Percentiles rank a stretch among this genome's conserved stretches.
Conservation (phyloP, 2,888 invertebrate species). For the Acanthococcus lagerstroemiae region DNA sequence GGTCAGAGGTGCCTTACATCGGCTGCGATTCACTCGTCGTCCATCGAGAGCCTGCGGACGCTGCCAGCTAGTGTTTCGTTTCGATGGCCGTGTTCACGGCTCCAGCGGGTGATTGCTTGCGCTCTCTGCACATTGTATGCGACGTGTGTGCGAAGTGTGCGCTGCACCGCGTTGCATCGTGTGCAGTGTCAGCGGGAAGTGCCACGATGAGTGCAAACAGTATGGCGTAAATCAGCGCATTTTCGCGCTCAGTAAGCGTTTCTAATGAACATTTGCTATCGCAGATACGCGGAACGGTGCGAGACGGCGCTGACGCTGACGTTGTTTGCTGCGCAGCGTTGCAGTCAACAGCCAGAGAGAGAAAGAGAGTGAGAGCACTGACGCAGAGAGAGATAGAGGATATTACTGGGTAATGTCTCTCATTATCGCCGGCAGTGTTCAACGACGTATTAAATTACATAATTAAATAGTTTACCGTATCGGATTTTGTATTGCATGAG, state of each 20-base stretch:
- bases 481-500: conserved; percentile 24
- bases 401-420: conserved; percentile 17
- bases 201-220: neutral
- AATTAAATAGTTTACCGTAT: conserved; percentile 25
- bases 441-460: conserved; percentile 29
- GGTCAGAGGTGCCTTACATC: too few species aligned
- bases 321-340: neutral
- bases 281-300: too few species aligned
- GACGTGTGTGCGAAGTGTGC: too few species aligned
- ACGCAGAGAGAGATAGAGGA: neutral
- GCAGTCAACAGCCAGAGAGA: neutral
- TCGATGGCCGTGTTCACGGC: too few species aligned
- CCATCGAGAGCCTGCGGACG: too few species aligned
- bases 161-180: too few species aligned
- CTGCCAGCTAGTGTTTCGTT: too few species aligned
- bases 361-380: neutral
- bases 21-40: too few species aligned
- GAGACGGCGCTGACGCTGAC: neutral
- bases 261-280: conserved; percentile 10
- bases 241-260: conserved; percentile 25
- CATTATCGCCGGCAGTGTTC: conserved; percentile 14
- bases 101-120: too few species aligned
- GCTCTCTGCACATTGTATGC: too few species aligned
- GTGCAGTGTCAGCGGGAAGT: too few species aligned
- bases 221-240: conserved; percentile 1